phyloP scores from a whole-genome alignment of 2,113 vertebrate species.

The Rhinopomastus cyanomelas region DNA sequence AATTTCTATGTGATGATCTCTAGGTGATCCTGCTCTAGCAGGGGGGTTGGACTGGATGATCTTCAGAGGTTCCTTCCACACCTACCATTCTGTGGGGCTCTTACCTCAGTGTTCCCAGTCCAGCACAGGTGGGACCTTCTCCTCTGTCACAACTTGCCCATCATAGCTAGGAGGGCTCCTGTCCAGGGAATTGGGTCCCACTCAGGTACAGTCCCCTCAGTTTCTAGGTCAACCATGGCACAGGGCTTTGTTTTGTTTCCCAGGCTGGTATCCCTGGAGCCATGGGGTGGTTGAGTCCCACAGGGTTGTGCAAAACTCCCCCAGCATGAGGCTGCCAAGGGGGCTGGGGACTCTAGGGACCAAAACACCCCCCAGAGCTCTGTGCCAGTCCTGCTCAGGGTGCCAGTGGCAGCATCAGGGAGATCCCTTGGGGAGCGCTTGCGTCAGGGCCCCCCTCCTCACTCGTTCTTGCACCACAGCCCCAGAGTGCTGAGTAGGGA shows the following conservation, averaged over 20 bases:
- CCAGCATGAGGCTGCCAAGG: rapidly evolving
- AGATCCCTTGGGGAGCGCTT: neutral
- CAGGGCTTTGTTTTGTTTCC: neutral
- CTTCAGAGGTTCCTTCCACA: no score
- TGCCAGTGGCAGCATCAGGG: no score
- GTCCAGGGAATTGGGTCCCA: rapidly evolving
- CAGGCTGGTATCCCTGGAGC: neutral
- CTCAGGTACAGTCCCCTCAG: neutral
- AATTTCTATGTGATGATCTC: no score
- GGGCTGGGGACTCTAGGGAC: neutral
- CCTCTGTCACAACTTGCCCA: neutral
- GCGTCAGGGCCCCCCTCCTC: neutral
- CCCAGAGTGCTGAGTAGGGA: neutral
- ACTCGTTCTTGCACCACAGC: neutral
- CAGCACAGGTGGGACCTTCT: rapidly evolving
- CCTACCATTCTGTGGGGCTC: no score
- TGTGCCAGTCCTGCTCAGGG: neutral
- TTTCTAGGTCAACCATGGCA: rapidly evolving
- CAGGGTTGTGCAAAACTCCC: neutral
- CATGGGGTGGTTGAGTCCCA: rapidly evolving
- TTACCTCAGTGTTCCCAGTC: neutral
- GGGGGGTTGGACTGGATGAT: no score
- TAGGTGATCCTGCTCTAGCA: no score
- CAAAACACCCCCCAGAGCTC: neutral
- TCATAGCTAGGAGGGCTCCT: neutral